Evolutionary conservation across 1,140 invertebrate genomes (phyloP).

Genomic region (Aphelenchoides avenae): DNA sequence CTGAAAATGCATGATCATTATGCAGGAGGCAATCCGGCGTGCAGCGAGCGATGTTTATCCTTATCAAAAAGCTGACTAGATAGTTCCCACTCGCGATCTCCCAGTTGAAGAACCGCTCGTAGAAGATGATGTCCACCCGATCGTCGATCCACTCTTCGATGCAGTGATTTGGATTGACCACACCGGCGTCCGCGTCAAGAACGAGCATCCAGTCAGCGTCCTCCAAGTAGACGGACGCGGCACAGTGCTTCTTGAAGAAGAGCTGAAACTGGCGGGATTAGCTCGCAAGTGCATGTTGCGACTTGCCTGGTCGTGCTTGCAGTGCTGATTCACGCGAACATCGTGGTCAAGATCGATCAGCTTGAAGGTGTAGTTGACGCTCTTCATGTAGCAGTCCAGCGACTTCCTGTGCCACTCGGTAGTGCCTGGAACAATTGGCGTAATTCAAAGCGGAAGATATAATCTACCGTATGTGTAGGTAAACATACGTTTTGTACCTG

Average conservation of each 20-base stretch:
- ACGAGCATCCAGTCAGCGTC: constrained; percentile 53
- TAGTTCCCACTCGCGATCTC: constrained; percentile 52
- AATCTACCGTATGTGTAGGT: no score
- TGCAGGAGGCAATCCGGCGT: no score
- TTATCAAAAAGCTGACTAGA: constrained; percentile 38
- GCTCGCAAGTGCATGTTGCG: constrained; percentile 11
- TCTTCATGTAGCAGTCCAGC: constrained; percentile 53
- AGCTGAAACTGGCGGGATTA: constrained; percentile 40
- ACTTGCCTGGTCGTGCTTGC: constrained; percentile 54
- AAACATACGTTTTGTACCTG: no score
- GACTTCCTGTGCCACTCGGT: constrained; percentile 53
- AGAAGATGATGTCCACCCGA: constrained; percentile 48
- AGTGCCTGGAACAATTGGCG: constrained; percentile 52
- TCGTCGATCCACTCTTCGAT: constrained; percentile 54
- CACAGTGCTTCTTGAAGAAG: constrained; percentile 58
- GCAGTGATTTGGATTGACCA: constrained; percentile 53
- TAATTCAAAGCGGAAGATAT: no score
- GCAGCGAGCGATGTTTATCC: constrained; percentile 1
- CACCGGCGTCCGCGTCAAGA: constrained; percentile 50
- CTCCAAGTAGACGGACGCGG: constrained; percentile 53
- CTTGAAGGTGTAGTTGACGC: constrained; percentile 45
- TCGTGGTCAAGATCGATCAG: constrained; percentile 54
- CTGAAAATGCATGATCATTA: constrained; percentile 11
- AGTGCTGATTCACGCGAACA: constrained; percentile 36
- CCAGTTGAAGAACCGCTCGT: constrained; percentile 57